Evolutionary conservation across 2,888 invertebrate genomes (phyloP), one percentile per base, ranked within the genome.

Genomic region (Vesta saturnalis): DNA sequence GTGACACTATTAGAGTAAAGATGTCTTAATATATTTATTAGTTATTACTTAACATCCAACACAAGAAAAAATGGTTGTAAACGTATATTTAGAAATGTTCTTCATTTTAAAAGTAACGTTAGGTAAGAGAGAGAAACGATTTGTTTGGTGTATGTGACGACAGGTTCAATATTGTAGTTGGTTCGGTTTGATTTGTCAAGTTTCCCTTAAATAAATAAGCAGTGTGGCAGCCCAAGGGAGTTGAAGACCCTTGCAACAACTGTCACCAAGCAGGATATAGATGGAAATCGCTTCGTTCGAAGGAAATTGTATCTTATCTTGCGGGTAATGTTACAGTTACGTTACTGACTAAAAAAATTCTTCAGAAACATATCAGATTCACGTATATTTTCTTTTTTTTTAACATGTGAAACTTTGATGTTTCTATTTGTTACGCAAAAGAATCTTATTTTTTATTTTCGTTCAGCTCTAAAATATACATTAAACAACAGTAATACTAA

Each of bases 221-320:
- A 65, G 57, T 43, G 59, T 39, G 60, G 22, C 60, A 46, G 43
- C 65, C 65, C 60, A 19, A 60, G 65, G 65, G 65, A 54, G 54
- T 43, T 47, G 54, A 43, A 46, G 46, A 16, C 47, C 65, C 65
- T 55, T 39, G 1, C 65, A 39, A 23, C 65, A 66, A 59, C 65
- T 66, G 65, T 66, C 65, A 66, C 65, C 65, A 55, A 60, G 60
- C 35, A 66, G 65, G 60, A 66, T 43, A 43, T 49, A 66, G 65
- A 66, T 66, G 60, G 65, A 66, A 66, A 66, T 60, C 65, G 47
- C 55, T 66, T 55, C 65, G 65, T 56, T 55, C 23, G 14, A 18
- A 60, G 46, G 65, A 66, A 66, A 66, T 66, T 60, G 60, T 66
- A 64, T 64, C 64, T 52, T 64, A 64, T 64, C 64, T 64, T 59